Percentiles rank a stretch among this genome's conserved stretches.
Evolutionary conservation across 2,888 invertebrate genomes (phyloP).

Genomic region (Polymixis flavicincta): DNA sequence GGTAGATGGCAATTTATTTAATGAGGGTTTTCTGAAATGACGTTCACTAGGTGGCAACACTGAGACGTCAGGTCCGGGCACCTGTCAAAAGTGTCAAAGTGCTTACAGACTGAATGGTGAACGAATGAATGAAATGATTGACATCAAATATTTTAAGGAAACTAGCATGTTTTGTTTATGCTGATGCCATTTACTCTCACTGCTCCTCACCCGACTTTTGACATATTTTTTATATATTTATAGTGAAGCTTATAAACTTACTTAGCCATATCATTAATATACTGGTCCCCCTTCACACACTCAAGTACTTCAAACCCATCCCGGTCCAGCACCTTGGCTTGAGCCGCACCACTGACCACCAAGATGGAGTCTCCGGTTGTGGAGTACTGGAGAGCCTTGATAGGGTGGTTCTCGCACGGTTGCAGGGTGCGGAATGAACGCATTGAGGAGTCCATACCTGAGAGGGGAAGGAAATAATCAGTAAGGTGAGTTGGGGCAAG

Average conservation of each 20-base stretch:
- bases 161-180: no score
- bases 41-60: no score
- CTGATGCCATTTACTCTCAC: no score
- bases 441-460: conserved; percentile 98
- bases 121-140: no score
- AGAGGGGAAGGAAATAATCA: not conserved
- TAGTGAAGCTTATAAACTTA: conserved; percentile 60
- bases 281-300: conserved; percentile 98
- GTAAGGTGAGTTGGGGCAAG: no score
- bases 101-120: no score
- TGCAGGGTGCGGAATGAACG: conserved; percentile 97
- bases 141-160: no score
- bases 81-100: no score
- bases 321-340: conserved; percentile 98
- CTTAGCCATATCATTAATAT: conserved; percentile 97
- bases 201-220: not conserved
- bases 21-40: no score
- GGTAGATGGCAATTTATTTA: no score
- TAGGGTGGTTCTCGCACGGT: conserved; percentile 98
- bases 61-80: no score
- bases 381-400: conserved; percentile 97
- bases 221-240: not conserved
- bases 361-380: conserved; percentile 98
- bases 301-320: conserved; percentile 98
- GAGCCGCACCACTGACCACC: conserved; percentile 97